These are phyloP conservation scores for Acronicta aceris DNA, from an alignment of 2,888 invertebrate species.

Conservation along the genomic window DNA sequence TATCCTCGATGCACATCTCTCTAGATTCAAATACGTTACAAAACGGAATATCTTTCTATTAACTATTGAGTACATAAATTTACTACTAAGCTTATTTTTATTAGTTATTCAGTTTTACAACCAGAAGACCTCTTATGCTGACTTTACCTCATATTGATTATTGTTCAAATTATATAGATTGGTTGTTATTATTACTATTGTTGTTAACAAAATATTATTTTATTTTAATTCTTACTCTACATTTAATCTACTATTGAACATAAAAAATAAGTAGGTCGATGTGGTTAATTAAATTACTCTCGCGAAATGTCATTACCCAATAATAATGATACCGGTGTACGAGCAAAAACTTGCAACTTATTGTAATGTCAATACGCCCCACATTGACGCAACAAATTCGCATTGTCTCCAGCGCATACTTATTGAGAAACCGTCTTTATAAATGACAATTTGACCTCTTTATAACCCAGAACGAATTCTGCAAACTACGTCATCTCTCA, in stretches of 20 bases:
- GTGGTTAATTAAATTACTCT: slow-evolving; percentile 38
- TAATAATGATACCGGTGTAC: slow-evolving; percentile 51
- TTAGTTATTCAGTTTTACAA: too few relatives aligned
- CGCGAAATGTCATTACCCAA: slow-evolving; percentile 49
- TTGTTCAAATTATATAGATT: too few relatives aligned
- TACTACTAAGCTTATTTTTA: too few relatives aligned
- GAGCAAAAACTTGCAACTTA: slow-evolving; percentile 52
- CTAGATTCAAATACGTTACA: too few relatives aligned
- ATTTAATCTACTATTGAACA: not conserved
- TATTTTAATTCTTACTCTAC: too few relatives aligned
- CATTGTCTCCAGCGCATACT: slow-evolving; percentile 48
- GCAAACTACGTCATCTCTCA: slow-evolving; percentile 17
- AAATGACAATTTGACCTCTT: slow-evolving; percentile 45
- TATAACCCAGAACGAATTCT: slow-evolving; percentile 19
- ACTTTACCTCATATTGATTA: too few relatives aligned
- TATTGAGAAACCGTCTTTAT: slow-evolving; percentile 54
- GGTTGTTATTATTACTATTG: too few relatives aligned
- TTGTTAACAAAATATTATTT: too few relatives aligned
- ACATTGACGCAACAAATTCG: slow-evolving; percentile 63
- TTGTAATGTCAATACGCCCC: slow-evolving; percentile 59
- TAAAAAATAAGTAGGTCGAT: slow-evolving; percentile 21
- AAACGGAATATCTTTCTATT: too few relatives aligned
- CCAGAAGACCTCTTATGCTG: too few relatives aligned
- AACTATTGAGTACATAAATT: too few relatives aligned
- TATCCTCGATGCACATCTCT: too few relatives aligned